Percentiles rank a stretch among this genome's conserved stretches.
Conservation (phyloP, 2,113 vertebrate genomes). For the Microtus montanus region DNA sequence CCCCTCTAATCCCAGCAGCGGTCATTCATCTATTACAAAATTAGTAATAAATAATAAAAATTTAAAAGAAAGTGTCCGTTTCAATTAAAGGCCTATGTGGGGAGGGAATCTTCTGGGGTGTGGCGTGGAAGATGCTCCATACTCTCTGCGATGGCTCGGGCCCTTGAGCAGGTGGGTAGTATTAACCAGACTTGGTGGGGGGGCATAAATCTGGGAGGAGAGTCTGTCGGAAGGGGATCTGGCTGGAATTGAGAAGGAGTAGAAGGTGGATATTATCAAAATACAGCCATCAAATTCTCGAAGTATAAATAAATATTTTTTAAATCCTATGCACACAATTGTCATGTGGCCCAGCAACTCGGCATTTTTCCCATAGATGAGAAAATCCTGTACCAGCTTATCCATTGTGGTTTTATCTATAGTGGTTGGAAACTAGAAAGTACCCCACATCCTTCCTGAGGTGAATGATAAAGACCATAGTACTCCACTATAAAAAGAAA, state of each 20-base stretch:
- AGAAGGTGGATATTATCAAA: not conserved
- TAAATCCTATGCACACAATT: not conserved
- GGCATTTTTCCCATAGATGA: not conserved
- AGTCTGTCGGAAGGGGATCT: not conserved
- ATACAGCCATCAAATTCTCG: not conserved
- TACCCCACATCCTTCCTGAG: not conserved
- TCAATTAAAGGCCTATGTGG: not conserved
- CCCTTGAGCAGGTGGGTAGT: not conserved
- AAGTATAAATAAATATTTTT: not conserved
- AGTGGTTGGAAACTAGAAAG: not conserved
- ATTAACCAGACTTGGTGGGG: not conserved
- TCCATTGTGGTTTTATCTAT: not conserved
- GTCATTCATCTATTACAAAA: not conserved
- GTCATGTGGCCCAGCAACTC: not conserved
- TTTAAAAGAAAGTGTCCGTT: not conserved
- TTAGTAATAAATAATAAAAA: not conserved
- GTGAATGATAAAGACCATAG: not conserved
- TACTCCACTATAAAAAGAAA: not conserved
- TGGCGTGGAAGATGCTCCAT: not conserved
- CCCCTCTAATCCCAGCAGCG: not conserved
- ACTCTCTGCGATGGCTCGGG: not conserved
- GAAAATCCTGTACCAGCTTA: not conserved
- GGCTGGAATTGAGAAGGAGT: not conserved
- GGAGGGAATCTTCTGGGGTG: not conserved
- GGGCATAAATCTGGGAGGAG: not conserved